Conservation (phyloP, 2,113 vertebrate genomes). For the Stigmatopora argus region DNA sequence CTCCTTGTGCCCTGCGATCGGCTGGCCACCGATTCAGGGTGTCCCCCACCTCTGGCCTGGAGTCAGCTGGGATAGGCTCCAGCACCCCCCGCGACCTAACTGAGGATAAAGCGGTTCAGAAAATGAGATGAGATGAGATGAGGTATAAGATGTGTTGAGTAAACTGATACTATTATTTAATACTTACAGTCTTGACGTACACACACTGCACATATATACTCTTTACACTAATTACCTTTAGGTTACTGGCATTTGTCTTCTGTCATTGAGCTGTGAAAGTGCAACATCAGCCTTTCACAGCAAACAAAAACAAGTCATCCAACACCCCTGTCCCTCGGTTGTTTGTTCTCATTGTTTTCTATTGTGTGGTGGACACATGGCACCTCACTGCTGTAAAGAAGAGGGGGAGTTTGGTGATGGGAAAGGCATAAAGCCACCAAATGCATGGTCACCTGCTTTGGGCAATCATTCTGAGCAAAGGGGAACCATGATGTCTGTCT, state of each 20-base stretch:
- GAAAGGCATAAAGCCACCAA: constrained; percentile 31
- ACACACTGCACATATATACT: constrained; percentile 15
- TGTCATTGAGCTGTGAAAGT: constrained; percentile 46
- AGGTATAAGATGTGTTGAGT: neutral
- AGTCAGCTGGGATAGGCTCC: no score
- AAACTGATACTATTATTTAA: neutral
- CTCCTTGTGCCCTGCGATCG: no score
- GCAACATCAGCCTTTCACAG: constrained; percentile 53
- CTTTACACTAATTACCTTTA: constrained; percentile 12
- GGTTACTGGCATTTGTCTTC: constrained; percentile 24
- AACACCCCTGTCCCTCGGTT: constrained; percentile 46
- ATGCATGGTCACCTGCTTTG: constrained; percentile 27
- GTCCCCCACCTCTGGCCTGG: no score
- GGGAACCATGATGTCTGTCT: constrained; percentile 1
- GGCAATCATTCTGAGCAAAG: constrained; percentile 15
- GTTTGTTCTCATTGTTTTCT: constrained; percentile 41
- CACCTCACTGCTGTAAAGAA: constrained; percentile 24
- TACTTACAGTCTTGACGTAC: neutral
- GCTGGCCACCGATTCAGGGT: no score
- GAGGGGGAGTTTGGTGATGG: constrained; percentile 1
- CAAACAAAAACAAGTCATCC: constrained; percentile 57
- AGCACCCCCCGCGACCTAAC: no score
- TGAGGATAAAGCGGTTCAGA: no score
- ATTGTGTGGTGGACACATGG: constrained; percentile 45
- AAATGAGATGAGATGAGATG: no score